Conservation (phyloP, 2,888 invertebrate genomes). For the Sepioteuthis lessoniana region DNA sequence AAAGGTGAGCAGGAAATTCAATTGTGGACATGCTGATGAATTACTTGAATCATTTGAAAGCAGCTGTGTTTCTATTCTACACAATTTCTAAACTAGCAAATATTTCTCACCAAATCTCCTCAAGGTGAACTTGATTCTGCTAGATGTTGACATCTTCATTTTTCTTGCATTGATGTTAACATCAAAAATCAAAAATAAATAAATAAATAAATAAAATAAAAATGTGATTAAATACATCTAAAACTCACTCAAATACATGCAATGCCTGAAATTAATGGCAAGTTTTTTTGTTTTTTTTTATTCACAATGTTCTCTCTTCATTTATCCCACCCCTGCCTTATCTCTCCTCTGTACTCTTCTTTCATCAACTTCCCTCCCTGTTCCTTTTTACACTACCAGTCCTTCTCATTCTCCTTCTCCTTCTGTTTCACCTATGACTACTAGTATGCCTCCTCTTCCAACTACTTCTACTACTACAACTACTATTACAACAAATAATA, state of each 20-base stretch:
- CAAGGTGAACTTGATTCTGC: not conserved
- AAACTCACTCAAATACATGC: not conserved
- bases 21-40: not conserved
- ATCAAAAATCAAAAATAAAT: not conserved
- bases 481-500: too few species aligned
- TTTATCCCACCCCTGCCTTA: not conserved
- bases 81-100: not conserved
- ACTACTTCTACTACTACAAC: too few species aligned
- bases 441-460: too few species aligned
- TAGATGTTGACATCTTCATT: slow-evolving; percentile 20
- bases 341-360: not conserved
- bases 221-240: not conserved
- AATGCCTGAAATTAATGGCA: not conserved
- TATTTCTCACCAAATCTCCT: not conserved
- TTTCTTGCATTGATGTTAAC: not conserved
- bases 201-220: too few species aligned
- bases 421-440: too few species aligned
- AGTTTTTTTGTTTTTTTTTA: not conserved
- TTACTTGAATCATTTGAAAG: not conserved
- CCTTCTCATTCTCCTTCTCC: too few species aligned
- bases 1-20: not conserved
- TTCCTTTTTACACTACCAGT: not conserved
- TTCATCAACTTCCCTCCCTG: too few species aligned
- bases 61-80: not conserved
- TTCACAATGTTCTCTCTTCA: too few species aligned